Evolutionary conservation across 2,113 vertebrate genomes (phyloP), one percentile per base, ranked within the genome.

Genomic region (Sitta europaea): DNA sequence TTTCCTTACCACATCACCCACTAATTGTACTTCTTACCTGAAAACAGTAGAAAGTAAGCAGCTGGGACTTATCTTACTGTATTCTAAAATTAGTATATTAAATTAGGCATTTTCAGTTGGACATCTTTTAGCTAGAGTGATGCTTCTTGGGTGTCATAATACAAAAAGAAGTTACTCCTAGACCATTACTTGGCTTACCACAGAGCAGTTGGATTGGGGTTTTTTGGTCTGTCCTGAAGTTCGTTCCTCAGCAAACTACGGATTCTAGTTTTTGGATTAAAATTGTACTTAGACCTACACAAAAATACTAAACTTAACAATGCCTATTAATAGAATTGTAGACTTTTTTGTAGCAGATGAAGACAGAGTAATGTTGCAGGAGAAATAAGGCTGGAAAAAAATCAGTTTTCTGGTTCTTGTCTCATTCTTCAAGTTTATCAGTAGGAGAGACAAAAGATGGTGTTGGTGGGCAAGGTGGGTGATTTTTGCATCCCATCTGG

Each of bases 261-360:
- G 10, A 6, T 54, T 75, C 72, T 67, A 42, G 40, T 63, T 61
- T 42, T 21, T 76, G 35, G 47, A 36, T 72, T 77, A 58, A 57
- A 75, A 14, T 31, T 77, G 14, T 55, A 24, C 57, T 86, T 59
- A 77, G 28, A 19, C 35, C 14, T 73, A 29, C 12, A 17, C 33
- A 61, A 31, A 81, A 75, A 7, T 67, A 24, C 24, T 38, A 2
- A 66, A 42, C 6, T 36, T 73, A 73, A 50, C 62, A 66, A 48
- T 85, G 50, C 12, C 5, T 40, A 4, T 55, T 28, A 38, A 33
- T 9, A 48, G 40, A 68, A 75, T 23, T 0, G 0, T 20, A 36
- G 31, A 51, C 40, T 42, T 33, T 75, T 54, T 12, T 31, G 27
- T 28, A 33, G 35, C 8, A 45, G 7, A 14, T 70, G 27, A 76